Conservation (phyloP, 1,140 invertebrate species). For the Saccostrea glomerata region DNA sequence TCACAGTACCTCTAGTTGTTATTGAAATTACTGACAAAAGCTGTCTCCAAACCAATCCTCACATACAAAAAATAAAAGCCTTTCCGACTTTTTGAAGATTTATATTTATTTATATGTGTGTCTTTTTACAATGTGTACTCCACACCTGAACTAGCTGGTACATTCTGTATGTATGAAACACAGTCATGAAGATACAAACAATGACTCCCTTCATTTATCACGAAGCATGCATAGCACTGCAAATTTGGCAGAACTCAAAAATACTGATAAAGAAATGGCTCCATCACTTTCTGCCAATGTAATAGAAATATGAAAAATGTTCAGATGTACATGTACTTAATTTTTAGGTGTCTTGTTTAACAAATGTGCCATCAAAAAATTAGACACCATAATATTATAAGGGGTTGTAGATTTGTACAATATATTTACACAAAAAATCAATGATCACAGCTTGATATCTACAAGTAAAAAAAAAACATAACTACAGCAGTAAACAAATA, state of each 20-base stretch:
- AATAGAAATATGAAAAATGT: background rate
- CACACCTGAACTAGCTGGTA: background rate
- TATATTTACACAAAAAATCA: background rate
- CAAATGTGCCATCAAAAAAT: too few species aligned
- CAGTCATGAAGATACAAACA: background rate
- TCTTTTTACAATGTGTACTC: background rate
- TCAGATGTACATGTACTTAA: background rate
- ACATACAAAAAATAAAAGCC: too few species aligned
- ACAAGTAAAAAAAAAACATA: background rate
- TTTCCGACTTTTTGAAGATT: too few species aligned
- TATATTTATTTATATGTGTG: background rate
- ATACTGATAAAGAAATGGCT: background rate
- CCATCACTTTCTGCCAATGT: background rate
- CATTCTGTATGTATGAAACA: background rate
- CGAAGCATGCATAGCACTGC: slow-evolving; percentile 7
- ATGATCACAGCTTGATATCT: background rate
- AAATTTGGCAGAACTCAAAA: background rate
- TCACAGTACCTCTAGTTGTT: too few species aligned
- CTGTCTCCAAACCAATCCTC: too few species aligned
- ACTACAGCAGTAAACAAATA: background rate
- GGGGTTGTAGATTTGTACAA: background rate
- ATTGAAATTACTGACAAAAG: too few species aligned
- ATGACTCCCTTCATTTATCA: background rate
- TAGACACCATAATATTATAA: too few species aligned
- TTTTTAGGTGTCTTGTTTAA: background rate